Conservation (phyloP, 2,888 invertebrate species). For the Neuroscelio doddi region DNA sequence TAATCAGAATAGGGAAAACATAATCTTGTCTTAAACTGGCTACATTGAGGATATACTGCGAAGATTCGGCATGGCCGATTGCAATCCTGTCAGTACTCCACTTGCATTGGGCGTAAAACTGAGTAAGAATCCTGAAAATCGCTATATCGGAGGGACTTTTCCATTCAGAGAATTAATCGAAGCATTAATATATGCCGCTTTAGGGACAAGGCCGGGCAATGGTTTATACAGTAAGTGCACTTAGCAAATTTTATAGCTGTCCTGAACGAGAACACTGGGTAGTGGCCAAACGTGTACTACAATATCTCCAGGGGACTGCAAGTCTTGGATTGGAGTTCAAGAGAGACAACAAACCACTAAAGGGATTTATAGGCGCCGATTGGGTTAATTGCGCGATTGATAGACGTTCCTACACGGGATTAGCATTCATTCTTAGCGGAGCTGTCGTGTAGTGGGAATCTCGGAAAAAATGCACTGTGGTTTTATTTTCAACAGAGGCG, state of each 20-base stretch:
- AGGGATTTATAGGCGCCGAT: slow-evolving; percentile 24
- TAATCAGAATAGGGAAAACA: slow-evolving; percentile 1
- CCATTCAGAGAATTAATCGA: slow-evolving; percentile 47
- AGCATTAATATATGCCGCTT: slow-evolving; percentile 42
- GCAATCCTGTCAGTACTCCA: slow-evolving; percentile 39
- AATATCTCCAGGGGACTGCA: slow-evolving; percentile 18
- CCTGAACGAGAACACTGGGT: slow-evolving; percentile 21
- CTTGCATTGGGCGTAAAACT: slow-evolving; percentile 16
- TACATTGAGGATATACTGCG: slow-evolving; percentile 32
- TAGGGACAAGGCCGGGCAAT: slow-evolving; percentile 50
- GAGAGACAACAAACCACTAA: background rate
- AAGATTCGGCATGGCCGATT: slow-evolving; percentile 39
- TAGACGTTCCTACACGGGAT: slow-evolving; percentile 19
- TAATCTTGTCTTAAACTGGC: slow-evolving; percentile 21
- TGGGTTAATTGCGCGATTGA: slow-evolving; percentile 18
- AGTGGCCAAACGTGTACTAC: slow-evolving; percentile 25
- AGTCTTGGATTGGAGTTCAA: background rate
- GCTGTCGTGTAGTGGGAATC: slow-evolving; percentile 27
- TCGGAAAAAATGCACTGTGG: slow-evolving; percentile 39
- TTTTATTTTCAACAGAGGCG: slow-evolving; percentile 11
- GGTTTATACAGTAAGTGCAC: slow-evolving; percentile 34
- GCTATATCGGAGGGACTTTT: background rate
- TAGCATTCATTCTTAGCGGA: slow-evolving; percentile 15
- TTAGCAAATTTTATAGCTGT: slow-evolving; percentile 43
- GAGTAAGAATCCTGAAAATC: background rate